Base-by-base conservation (phyloP, 2,797 vertebrate species). In the Poliocrania exsul region DNA sequence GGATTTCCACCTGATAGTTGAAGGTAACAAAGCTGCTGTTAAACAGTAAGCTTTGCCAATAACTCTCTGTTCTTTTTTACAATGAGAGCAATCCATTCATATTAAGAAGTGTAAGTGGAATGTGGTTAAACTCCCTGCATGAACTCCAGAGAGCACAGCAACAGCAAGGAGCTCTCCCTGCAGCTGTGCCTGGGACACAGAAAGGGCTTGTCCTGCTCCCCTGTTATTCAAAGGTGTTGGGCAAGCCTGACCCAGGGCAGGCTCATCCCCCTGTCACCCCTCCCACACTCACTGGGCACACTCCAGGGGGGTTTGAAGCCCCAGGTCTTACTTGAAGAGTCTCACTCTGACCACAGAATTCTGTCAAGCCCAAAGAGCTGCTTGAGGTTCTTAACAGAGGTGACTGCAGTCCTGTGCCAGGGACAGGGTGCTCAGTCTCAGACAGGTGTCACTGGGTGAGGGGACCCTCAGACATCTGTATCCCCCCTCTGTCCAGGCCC, bases 1-100 rank as follows among this genome's bases (percentile, higher is more conserved):
- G 95, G n/a, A 88, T 70, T 99, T 99, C 93, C 56, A 88, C 11
- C 96, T 99, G 82, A 95, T 64, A 6, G 97, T 99, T 67, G 96
- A 93, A 97, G 99, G 99, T 99, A 97, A 97, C 44, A 61, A 57
- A 19, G 33, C 72, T 49, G 71, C 54, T 46, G 72, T 11, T 21
- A 40, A 54, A 19, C 29, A 38, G 5, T 35, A 9, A 61, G 62
- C 42, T 85, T 81, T 66, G 69, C 57, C 71, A 71, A 10, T 56
- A 66, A 57, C 46, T 40, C 46, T 51, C 31, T 25, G 0, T 46
- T 81, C 29, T 65, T n/a, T 66, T 83, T 46, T 25, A 29, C 21
- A 78, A 62, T 12, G 3, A 5, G 5, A 73, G 9, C 29, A 50
- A 81, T n/a, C 33, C 23, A 5, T 38, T 90, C 44, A 2, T 24